Percentiles rank a stretch among this genome's conserved stretches.
phyloP scores from a whole-genome alignment of 2,113 vertebrate species.

The Xiphorhynchus elegans region DNA sequence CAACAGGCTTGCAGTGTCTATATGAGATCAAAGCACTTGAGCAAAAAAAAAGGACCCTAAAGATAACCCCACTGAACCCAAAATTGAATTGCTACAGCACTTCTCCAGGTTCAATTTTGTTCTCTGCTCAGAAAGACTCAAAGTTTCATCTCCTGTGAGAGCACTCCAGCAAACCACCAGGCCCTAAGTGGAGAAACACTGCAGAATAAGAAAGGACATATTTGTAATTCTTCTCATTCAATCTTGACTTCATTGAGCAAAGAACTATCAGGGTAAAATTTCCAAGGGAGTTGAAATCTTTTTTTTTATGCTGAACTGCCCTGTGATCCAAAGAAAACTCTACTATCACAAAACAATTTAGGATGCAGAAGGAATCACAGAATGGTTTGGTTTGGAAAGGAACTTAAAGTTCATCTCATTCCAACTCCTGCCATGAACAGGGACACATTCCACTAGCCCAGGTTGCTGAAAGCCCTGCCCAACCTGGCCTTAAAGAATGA shows the following conservation, averaged over 20 bases:
- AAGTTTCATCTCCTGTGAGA: background rate
- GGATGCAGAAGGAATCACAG: background rate
- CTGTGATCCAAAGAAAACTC: background rate
- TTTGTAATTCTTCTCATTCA: background rate
- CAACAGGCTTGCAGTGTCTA: background rate
- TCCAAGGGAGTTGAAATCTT: background rate
- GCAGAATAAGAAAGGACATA: background rate
- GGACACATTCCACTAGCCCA: background rate
- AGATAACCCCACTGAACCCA: background rate
- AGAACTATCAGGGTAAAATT: background rate
- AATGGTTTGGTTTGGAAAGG: background rate
- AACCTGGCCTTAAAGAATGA: background rate
- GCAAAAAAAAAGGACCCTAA: background rate
- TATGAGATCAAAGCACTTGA: background rate
- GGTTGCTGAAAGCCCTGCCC: fast-evolving
- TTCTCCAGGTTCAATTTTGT: background rate
- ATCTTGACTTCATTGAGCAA: background rate
- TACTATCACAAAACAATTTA: background rate
- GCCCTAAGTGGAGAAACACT: background rate
- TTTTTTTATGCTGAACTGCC: background rate
- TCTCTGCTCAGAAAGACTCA: background rate
- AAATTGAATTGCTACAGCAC: background rate
- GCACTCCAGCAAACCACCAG: background rate
- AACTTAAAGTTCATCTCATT: background rate
- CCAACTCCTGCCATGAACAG: background rate